Base-by-base conservation (phyloP, 2,888 invertebrate genomes). In the Epinotia demarniana region DNA sequence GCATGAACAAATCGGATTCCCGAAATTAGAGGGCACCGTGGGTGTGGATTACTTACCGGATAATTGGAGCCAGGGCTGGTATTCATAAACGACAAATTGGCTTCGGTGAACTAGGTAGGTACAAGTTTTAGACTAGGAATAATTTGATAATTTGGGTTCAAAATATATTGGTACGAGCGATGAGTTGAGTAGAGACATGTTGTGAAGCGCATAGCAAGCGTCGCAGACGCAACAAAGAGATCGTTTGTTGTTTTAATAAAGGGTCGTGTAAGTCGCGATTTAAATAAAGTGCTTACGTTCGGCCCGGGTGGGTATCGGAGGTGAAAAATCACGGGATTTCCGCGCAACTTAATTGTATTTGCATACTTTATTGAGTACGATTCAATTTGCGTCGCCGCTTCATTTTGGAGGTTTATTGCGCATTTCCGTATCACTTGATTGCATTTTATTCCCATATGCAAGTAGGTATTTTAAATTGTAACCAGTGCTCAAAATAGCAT, bases 31-130 rank as follows among this genome's bases (percentile, higher is more conserved):
- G 83, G 79, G 84, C 82, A 84, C 80, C 79, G 85, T 84, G 85
- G 84, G 86, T 83, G 84, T 83, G 84, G 86, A 88, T 87, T 87
- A 85, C 81, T 87, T 87, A 85, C 81, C 61, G 84, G 81, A 84
- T 86, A 86, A 87, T 86, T 87, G 87, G 84, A 82, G 82, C 79
- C 79, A 78, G 72, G 16, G 58, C 58, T 49, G 16, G 3, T 53
- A 53, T 53, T 53, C 53, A 53, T n/a, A 53, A 53, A 8, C 53
- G 53, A 53, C 53, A n/a, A 16, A 53, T 53, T n/a, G n/a, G 1
- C n/a, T 16, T 16, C 6, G n/a, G 16, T 4, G 49, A 49, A 49
- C 49, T 49, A 13, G 33, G 0, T 33, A 6, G 33, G 9, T 39
- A 39, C 39, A 39, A 39, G 39, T 39, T 39, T 39, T 39, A 9